Percentiles rank a stretch among this genome's conserved stretches.
Evolutionary conservation across 2,888 invertebrate genomes (phyloP).

Genomic region (Tetramorium bicarinatum): DNA sequence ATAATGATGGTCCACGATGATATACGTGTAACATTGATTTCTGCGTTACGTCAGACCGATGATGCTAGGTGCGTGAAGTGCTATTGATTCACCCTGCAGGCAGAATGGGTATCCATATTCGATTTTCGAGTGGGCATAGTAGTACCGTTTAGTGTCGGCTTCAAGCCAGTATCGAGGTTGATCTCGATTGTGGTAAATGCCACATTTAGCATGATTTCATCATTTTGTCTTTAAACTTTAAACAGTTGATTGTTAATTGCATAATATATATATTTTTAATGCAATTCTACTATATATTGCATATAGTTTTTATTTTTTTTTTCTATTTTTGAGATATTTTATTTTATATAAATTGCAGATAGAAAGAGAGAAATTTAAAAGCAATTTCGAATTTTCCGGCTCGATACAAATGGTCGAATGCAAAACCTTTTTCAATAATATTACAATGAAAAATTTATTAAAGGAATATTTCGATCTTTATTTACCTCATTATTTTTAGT

Average conservation of each 20-base stretch:
- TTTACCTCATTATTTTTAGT: background rate
- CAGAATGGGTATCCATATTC: slow-evolving; percentile 80
- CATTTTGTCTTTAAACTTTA: background rate
- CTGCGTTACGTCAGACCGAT: slow-evolving; percentile 79
- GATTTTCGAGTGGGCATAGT: slow-evolving; percentile 77
- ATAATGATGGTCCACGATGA: slow-evolving; percentile 63
- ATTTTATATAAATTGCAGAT: background rate
- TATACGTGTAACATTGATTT: slow-evolving; percentile 75
- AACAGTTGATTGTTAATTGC: background rate
- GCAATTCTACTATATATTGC: background rate
- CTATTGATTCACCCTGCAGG: slow-evolving; percentile 80
- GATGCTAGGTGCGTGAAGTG: slow-evolving; percentile 80
- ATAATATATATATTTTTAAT: background rate
- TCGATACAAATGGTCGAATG: background rate
- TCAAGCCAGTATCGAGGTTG: slow-evolving; percentile 7
- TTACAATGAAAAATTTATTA: background rate
- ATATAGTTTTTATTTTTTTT: background rate
- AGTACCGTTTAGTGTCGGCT: slow-evolving; percentile 65
- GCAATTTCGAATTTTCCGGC: background rate
- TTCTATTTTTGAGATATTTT: background rate
- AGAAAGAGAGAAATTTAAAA: background rate
- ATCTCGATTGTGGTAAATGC: background rate
- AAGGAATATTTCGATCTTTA: slow-evolving; percentile 1
- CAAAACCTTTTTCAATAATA: background rate
- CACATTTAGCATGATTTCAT: background rate